These are phyloP conservation scores for Amphipyra berbera DNA, from an alignment of 2,888 invertebrate species.

Conservation along the genomic window DNA sequence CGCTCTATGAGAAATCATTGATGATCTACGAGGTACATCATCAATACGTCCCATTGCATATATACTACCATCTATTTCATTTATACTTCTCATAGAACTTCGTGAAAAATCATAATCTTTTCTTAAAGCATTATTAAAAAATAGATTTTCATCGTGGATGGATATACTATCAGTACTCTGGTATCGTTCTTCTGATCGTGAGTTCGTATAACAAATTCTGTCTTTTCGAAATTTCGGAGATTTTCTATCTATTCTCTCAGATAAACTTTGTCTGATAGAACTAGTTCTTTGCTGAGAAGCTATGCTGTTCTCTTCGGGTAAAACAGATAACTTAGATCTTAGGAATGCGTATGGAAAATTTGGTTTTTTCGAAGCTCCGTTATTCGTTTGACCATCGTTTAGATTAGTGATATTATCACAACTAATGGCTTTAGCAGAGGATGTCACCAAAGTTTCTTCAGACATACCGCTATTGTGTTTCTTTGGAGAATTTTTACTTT, in stretches of 20 bases:
- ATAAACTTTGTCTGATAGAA: slow-evolving; percentile 88
- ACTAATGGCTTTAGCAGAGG: slow-evolving; percentile 91
- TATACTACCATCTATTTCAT: slow-evolving; percentile 76
- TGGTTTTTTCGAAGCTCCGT: slow-evolving; percentile 89
- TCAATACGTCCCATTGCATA: slow-evolving; percentile 76
- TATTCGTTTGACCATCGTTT: slow-evolving; percentile 83
- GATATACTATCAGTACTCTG: slow-evolving; percentile 87
- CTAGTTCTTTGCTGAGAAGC: slow-evolving; percentile 85
- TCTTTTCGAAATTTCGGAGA: slow-evolving; percentile 84
- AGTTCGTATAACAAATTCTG: slow-evolving; percentile 83
- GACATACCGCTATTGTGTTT: slow-evolving; percentile 73
- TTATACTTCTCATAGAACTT: slow-evolving; percentile 84
- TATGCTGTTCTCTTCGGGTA: slow-evolving; percentile 93
- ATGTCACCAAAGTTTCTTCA: slow-evolving; percentile 80
- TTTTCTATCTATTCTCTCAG: slow-evolving; percentile 85
- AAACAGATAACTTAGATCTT: slow-evolving; percentile 93
- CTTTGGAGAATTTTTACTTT: slow-evolving; percentile 77
- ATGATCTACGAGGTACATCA: slow-evolving; percentile 80
- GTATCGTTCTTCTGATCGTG: slow-evolving; percentile 91
- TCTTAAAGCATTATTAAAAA: slow-evolving; percentile 78
- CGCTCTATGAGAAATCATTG: slow-evolving; percentile 84
- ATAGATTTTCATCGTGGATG: slow-evolving; percentile 84
- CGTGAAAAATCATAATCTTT: slow-evolving; percentile 80
- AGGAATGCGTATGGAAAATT: slow-evolving; percentile 94
- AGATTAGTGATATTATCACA: slow-evolving; percentile 93